Base-by-base conservation (phyloP, 2,888 invertebrate genomes). In the Ferdinandea cuprea region DNA sequence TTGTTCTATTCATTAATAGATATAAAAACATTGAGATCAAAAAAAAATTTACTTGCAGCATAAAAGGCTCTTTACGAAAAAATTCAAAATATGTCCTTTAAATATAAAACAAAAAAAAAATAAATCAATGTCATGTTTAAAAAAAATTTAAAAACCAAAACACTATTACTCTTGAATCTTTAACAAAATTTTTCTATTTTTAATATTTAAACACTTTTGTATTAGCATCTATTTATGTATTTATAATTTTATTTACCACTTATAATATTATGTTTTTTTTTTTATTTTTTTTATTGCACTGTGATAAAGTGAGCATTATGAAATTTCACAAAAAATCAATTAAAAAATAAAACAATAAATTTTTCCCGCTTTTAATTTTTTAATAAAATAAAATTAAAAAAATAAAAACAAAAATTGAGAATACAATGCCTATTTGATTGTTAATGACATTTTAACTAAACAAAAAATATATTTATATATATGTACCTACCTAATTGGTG, bases 291-390 rank as follows among this genome's bases (percentile, higher is more conserved):
- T 40, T 30, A 73, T 73, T 63, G 46, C 72, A 73, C 72, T 73
- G 72, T 73, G 63, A 73, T 73, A 73, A 13, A 73, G 52, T 46
- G 44, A 61, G 40, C 30, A 32, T 50, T 6, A 19, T 32, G 9
- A 30, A 37, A 58, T 48, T 25, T 28, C 9, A 59, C 35, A 21
- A 46, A 25, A n/a, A 48, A 8, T 0, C 0, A 28, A 13, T 68
- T 58, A 3, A 17, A 9, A 11, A 6, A 1, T 17, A 28, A 2
- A 13, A 35, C 9, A 25, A 35, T 32, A 11, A 13, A 3, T n/a
- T n/a, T n/a, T n/a, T n/a, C n/a, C n/a, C n/a, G n/a, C n/a, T n/a
- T n/a, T 13, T 15, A 37, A 17, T 25, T 44, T 21, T 32, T n/a
- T 2, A 52, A 21, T n/a, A 11, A 4, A 28, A 42, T 9, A 15